A percentile compares a stretch with the other conserved stretches of the same genome.
These are phyloP conservation scores for Marmota flaviventris DNA, from an alignment of 2,113 vertebrate species.

Conservation along the genomic window DNA sequence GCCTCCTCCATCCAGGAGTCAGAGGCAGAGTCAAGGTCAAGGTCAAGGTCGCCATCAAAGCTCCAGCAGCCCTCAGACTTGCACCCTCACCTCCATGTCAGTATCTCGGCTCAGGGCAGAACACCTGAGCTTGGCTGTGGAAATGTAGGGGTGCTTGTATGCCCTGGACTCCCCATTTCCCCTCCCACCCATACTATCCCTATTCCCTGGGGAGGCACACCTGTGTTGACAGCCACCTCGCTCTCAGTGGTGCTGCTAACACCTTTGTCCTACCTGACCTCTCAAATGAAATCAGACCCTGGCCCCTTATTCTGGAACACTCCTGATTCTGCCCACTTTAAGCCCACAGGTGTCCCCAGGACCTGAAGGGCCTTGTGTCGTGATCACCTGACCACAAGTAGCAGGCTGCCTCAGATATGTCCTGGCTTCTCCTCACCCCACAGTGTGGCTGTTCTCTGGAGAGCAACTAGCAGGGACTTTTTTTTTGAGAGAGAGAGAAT, in stretches of 20 bases:
- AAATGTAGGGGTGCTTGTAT: not conserved
- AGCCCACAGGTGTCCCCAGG: not conserved
- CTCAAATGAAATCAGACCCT: not conserved
- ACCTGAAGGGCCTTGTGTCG: not conserved
- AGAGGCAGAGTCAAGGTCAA: not conserved
- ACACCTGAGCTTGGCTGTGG: too few species aligned
- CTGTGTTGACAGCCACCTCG: not conserved
- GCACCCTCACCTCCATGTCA: too few species aligned
- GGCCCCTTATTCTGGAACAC: too few species aligned
- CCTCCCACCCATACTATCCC: not conserved
- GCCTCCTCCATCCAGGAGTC: not conserved
- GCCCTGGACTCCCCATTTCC: not conserved
- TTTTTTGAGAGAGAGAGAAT: too few species aligned
- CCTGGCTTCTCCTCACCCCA: not conserved
- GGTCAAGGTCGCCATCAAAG: not conserved
- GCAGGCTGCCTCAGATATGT: not conserved
- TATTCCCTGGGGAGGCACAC: not conserved
- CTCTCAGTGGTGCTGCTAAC: not conserved
- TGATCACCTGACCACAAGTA: not conserved
- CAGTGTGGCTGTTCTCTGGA: not conserved
- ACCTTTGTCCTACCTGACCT: not conserved
- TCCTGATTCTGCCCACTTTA: not conserved
- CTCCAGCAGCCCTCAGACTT: not conserved
- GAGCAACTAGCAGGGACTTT: too few species aligned
- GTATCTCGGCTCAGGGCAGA: not conserved